Evolutionary conservation across 2,888 invertebrate species (phyloP).

Genomic region (Nesidiocoris tenuis): DNA sequence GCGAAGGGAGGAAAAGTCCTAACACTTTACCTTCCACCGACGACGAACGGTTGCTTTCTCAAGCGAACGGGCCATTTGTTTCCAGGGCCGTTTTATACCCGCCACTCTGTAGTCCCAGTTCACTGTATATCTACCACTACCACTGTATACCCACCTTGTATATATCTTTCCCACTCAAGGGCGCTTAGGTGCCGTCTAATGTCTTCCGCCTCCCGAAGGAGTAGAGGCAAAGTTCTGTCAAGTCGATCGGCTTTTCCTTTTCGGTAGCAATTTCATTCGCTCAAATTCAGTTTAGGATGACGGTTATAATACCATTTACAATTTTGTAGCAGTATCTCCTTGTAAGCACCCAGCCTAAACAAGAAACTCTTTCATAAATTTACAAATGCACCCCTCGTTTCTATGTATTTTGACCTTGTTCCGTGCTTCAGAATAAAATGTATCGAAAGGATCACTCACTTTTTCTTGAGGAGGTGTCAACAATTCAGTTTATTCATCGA

Average conservation of each 20-base stretch:
- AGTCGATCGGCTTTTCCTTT: not conserved
- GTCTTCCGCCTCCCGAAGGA: conserved; percentile 1
- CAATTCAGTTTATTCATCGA: too few relatives aligned
- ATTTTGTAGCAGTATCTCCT: too few relatives aligned
- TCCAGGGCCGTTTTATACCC: not conserved
- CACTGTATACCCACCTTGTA: not conserved
- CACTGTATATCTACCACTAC: too few relatives aligned
- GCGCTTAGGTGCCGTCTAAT: not conserved
- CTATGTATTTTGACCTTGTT: too few relatives aligned
- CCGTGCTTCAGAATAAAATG: not conserved
- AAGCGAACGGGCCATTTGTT: conserved; percentile 3
- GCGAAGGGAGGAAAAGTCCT: not conserved
- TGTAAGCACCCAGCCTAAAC: too few relatives aligned
- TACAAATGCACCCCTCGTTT: too few relatives aligned
- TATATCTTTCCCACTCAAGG: conserved; percentile 1
- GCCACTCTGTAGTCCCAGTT: too few relatives aligned
- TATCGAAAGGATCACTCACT: not conserved
- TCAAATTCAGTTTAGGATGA: too few relatives aligned
- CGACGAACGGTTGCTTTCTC: not conserved
- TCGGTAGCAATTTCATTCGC: too few relatives aligned
- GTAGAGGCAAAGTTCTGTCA: not conserved
- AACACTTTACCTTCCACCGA: not conserved
- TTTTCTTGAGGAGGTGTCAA: not conserved
- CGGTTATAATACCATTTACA: too few relatives aligned
- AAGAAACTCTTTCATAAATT: too few relatives aligned